Evolutionary conservation across 2,113 vertebrate genomes (phyloP).

Genomic region (Rhinoptilus africanus): DNA sequence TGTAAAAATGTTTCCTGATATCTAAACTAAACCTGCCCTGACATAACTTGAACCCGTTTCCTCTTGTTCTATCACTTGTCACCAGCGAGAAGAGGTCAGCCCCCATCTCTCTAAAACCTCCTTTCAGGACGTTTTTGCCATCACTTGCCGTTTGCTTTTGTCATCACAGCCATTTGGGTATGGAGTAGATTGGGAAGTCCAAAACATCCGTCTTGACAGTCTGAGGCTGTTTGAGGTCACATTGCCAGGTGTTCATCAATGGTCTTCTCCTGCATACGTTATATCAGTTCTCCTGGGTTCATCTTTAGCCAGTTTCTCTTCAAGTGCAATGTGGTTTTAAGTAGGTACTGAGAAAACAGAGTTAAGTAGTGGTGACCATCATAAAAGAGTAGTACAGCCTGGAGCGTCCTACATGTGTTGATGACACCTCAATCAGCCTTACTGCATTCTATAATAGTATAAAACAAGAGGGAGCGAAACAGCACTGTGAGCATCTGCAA

Average conservation of each 20-base stretch:
- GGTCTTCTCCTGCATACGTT: background rate
- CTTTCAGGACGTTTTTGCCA: too few relatives aligned
- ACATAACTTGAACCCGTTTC: too few relatives aligned
- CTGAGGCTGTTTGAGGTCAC: background rate
- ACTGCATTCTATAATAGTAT: background rate
- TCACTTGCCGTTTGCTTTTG: too few relatives aligned
- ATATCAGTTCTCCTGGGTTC: background rate
- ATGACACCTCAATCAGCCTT: background rate
- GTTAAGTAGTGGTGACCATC: background rate
- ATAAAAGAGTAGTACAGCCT: background rate
- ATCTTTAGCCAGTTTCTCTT: background rate
- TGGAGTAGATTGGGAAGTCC: background rate
- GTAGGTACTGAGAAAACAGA: background rate
- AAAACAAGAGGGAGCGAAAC: background rate
- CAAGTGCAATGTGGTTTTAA: background rate
- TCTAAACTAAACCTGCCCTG: too few relatives aligned
- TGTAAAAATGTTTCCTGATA: too few relatives aligned
- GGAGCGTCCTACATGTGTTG: background rate
- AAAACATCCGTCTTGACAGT: background rate
- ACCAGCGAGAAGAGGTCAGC: too few relatives aligned
- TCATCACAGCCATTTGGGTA: background rate
- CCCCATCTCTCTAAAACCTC: too few relatives aligned
- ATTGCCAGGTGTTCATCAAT: background rate
- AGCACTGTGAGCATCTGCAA: background rate
- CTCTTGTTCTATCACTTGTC: too few relatives aligned